Base-by-base conservation (phyloP, 2,888 invertebrate genomes). In the Bellardia pandia region DNA sequence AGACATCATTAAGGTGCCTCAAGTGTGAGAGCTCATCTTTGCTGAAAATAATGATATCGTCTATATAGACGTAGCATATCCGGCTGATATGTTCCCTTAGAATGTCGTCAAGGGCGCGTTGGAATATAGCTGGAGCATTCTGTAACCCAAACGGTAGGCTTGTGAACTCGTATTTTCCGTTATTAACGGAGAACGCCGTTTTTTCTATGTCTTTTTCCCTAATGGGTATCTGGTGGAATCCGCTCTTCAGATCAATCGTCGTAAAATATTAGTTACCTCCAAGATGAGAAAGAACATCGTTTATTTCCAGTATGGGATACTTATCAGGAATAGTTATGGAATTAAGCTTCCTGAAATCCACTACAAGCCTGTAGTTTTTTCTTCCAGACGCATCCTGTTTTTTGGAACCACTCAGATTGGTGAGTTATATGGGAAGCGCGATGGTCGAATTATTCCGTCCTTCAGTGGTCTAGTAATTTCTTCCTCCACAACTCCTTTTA, bases 41-140 rank as follows among this genome's bases (percentile, higher is more conserved):
- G 9, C 88, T 76, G 45, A 88, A 88, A 8, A 75, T 56, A 13
- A 79, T 66, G 40, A 83, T 77, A 11, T 83, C 76, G 11, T 82
- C 60, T 6, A 83, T 71, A 42, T 83, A 76, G 4, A 83, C 76
- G 14, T 71, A 76, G 30, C 83, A 83, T 9, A 7, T 60, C 11
- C 16, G 13, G 8, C 83, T 69, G 11, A 83, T 83, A 51, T 60
- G 62, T 0, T 75, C 77, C 14, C 77, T 42, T 13, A 84, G 45
- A 13, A 84, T 72, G 23, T 84, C 77, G 16, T 84, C 77, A 3
- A 84, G 56, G 1, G 83, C 64, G 11, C 83, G 45, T n/a, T 84
- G 77, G 30, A 84, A 84, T 6, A 84, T 72, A 0, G 77, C 23
- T 23, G 83, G 56, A 9, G 77, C 83, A 11, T 77, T 84, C 6